A percentile compares a stretch with the other conserved stretches of the same genome.
Conservation (phyloP, 1,140 invertebrate genomes). For the Nylanderia fulva region DNA sequence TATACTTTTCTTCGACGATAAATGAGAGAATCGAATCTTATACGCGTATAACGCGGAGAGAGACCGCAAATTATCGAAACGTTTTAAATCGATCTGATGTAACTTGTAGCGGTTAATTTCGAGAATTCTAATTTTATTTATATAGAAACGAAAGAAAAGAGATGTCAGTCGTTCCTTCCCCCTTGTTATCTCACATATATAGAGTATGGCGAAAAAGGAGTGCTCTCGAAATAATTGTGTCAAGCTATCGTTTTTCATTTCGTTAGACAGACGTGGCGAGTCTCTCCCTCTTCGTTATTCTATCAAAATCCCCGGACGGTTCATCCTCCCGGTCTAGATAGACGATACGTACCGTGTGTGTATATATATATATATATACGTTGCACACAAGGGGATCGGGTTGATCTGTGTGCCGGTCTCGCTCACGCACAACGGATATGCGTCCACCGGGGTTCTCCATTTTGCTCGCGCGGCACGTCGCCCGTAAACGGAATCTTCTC, state of each 20-base stretch:
- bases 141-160: too few species aligned
- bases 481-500: constrained; percentile 75
- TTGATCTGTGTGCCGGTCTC: constrained; percentile 52
- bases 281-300: constrained; percentile 54
- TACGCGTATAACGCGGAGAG: too few species aligned
- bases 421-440: constrained; percentile 73
- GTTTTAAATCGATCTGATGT: background rate
- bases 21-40: too few species aligned
- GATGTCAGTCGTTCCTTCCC: background rate
- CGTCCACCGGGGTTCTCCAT: constrained; percentile 65
- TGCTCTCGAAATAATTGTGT: constrained; percentile 45
- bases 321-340: constrained; percentile 40
- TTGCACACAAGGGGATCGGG: constrained; percentile 34
- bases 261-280: constrained; percentile 34
- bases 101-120: background rate
- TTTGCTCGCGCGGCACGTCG: constrained; percentile 74
- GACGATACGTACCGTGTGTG: constrained; percentile 4
- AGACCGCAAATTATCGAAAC: background rate
- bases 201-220: constrained; percentile 7
- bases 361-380: background rate
- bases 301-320: constrained; percentile 60
- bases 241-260: constrained; percentile 52
- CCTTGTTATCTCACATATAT: background rate
- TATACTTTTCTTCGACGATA: too few species aligned
- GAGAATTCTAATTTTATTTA: too few species aligned